Evolutionary conservation across 1,140 invertebrate species (phyloP).

Genomic region (Metopolophium dirhodum): DNA sequence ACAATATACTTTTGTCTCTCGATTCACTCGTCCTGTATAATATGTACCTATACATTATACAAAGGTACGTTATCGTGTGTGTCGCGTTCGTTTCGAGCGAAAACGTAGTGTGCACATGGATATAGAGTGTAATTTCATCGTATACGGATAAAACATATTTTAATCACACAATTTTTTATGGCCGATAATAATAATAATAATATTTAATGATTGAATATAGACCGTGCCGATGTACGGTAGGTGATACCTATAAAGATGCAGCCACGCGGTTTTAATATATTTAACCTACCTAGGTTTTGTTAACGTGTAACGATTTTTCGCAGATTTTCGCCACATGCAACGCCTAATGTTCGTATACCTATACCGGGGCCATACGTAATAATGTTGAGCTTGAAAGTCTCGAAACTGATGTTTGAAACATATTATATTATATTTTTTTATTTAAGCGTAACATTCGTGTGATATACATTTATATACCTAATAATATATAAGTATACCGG

Average conservation of each 20-base stretch:
- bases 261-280: too few species aligned
- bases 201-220: not conserved
- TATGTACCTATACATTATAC: not conserved
- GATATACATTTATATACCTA: not conserved
- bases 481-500: not conserved
- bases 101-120: not conserved
- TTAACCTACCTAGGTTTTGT: too few species aligned
- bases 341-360: not conserved
- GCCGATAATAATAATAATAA: not conserved
- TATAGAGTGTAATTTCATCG: not conserved
- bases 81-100: not conserved
- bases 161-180: not conserved
- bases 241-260: too few species aligned
- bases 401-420: not conserved
- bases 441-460: too few species aligned
- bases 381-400: not conserved
- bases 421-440: not conserved
- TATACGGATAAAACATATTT: not conserved
- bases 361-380: not conserved
- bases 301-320: not conserved
- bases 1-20: not conserved
- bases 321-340: not conserved
- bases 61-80: not conserved
- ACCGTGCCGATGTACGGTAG: too few species aligned
- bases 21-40: not conserved